Conservation (phyloP, 2,888 invertebrate genomes). For the Drosophila melanocephala region DNA sequence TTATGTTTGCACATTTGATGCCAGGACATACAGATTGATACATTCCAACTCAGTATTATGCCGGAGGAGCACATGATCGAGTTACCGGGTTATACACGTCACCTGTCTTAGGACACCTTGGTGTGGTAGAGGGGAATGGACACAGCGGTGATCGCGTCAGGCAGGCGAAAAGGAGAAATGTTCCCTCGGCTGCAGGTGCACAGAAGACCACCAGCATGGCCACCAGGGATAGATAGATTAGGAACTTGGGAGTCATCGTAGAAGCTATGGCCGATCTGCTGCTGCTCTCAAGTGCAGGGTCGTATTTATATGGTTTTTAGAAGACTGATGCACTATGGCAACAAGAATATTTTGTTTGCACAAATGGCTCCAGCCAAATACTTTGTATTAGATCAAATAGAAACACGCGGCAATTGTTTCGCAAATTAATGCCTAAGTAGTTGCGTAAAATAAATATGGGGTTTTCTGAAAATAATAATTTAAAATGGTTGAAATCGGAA, state of each 20-base stretch:
- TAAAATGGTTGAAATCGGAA: background rate
- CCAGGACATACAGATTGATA: background rate
- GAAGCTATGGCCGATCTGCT: background rate
- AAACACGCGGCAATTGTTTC: background rate
- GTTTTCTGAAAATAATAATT: background rate
- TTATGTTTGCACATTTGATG: background rate
- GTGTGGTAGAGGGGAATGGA: conserved; percentile 17
- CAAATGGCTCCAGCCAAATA: conserved; percentile 12
- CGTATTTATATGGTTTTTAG: conserved; percentile 17
- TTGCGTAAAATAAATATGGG: background rate
- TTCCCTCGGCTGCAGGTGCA: conserved; percentile 26
- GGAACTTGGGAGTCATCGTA: conserved; percentile 22
- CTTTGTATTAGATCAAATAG: background rate
- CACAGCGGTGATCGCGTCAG: conserved; percentile 16
- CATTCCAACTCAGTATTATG: background rate
- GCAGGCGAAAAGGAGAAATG: conserved; percentile 18
- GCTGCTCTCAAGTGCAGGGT: background rate
- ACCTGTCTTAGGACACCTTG: background rate
- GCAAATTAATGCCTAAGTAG: background rate
- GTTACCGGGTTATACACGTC: background rate
- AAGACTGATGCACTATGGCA: background rate
- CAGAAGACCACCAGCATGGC: conserved; percentile 15
- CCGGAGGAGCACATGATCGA: background rate
- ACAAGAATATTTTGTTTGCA: conserved; percentile 2
- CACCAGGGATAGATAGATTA: conserved; percentile 18